Evolutionary conservation across 1,140 invertebrate species (phyloP).

Genomic region (Zelostemma sp.): DNA sequence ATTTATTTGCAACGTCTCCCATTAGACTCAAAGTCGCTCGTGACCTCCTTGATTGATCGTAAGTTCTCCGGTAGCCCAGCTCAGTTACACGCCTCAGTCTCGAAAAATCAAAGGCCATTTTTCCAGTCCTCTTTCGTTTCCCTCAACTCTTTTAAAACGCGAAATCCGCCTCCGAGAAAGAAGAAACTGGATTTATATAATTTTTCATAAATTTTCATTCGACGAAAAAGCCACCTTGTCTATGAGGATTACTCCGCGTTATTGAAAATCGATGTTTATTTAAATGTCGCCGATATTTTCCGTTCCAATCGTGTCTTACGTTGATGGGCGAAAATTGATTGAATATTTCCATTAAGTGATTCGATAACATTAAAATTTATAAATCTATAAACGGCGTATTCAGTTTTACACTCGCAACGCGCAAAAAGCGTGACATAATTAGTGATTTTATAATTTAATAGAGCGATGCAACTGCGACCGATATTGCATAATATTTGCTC

Average conservation of each 20-base stretch:
- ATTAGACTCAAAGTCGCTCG: constrained; percentile 30
- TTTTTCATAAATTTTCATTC: neutral
- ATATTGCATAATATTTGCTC: too few species aligned
- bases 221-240: constrained; percentile 22
- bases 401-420: too few species aligned
- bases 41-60: constrained; percentile 47
- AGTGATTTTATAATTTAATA: too few species aligned
- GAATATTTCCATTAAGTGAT: too few species aligned
- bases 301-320: neutral
- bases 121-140: constrained; percentile 20
- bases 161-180: constrained; percentile 36
- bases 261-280: neutral
- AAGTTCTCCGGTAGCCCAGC: constrained; percentile 34
- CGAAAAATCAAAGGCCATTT: constrained; percentile 33
- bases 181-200: constrained; percentile 8
- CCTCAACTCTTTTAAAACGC: constrained; percentile 24
- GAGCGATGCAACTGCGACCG: too few species aligned
- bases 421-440: too few species aligned
- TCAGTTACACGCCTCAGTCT: constrained; percentile 33
- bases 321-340: too few species aligned
- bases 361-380: too few species aligned
- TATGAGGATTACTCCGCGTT: constrained; percentile 39
- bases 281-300: neutral
- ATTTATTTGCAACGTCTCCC: constrained; percentile 41
- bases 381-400: too few species aligned